phyloP scores from a whole-genome alignment of 2,888 invertebrate species.

The Therioaphis trifolii region DNA sequence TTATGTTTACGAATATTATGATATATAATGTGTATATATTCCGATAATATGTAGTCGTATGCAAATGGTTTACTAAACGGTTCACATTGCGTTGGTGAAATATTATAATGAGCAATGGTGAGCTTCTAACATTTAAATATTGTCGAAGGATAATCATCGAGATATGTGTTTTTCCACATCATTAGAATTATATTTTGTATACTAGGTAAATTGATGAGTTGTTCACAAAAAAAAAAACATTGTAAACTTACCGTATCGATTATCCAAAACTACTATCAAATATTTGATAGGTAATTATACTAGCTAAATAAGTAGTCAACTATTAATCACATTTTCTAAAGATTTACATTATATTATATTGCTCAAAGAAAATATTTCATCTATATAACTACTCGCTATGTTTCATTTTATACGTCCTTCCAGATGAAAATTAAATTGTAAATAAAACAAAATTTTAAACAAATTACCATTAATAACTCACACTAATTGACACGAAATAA shows the following conservation, averaged over 20 bases:
- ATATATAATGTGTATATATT: neutral
- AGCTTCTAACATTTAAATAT: neutral
- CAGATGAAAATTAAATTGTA: neutral
- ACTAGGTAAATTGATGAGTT: neutral
- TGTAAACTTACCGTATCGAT: neutral
- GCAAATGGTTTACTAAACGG: neutral
- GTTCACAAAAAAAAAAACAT: neutral
- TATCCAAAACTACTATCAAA: neutral
- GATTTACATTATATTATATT: neutral
- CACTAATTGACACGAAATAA: neutral
- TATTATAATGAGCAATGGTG: neutral
- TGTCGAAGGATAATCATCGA: neutral
- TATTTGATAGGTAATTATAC: neutral
- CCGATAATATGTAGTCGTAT: neutral
- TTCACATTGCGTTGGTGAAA: neutral
- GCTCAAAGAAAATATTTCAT: neutral
- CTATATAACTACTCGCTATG: neutral
- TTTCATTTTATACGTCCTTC: neutral
- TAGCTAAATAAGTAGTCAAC: neutral
- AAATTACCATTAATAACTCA: neutral
- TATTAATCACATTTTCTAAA: neutral
- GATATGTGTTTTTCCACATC: neutral
- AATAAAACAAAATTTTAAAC: neutral
- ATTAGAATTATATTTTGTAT: neutral
- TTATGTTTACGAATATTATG: no score